Base-by-base conservation (phyloP, 2,888 invertebrate species). In the Orthosia gracilis region DNA sequence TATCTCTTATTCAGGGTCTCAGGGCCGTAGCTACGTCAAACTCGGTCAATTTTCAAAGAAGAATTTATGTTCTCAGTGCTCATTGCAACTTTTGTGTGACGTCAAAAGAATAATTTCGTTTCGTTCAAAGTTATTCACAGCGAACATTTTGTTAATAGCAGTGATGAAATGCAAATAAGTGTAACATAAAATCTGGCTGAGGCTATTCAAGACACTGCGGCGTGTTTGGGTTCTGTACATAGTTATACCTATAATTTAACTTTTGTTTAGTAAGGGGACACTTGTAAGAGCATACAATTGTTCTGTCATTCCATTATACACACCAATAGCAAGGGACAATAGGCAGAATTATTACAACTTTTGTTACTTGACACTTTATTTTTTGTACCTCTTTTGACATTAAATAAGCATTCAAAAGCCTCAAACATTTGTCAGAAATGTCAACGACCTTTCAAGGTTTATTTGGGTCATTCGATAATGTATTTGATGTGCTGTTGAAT, bases 101-200 rank as follows among this genome's bases (percentile, higher is more conserved):
- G 78, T 74, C 81, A 81, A 80, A 50, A 73, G 73, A 77, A 80
- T 81, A 71, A 81, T 81, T 74, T 78, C 17, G 62, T 76, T 69
- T 50, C 21, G 21, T 80, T 45, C n/a, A 68, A 58, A 73, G 69
- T 78, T 77, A 80, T 81, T 77, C 67, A 73, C 57, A 52, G 70
- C 49, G 54, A 65, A 63, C 70, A 17, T 68, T 68, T 70, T 70
- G 78, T 81, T 81, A 81, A 78, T 78, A 58, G 62, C 81, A 52
- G 74, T 47, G 49, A 74, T 78, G 70, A 74, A 78, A 81, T 81
- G 78, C 74, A 78, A 81, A 81, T 81, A 71, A 77, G 66, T 62
- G 70, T 69, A 21, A 65, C 74, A 78, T 73, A 68, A 81, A 81
- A 68, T 61, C 12, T 40, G 50, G n/a, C 23, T 63, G 49, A 59